These are phyloP conservation scores for Sebastes cheni DNA, from an alignment of 2,797 vertebrate genomes.

Conservation along the genomic window DNA sequence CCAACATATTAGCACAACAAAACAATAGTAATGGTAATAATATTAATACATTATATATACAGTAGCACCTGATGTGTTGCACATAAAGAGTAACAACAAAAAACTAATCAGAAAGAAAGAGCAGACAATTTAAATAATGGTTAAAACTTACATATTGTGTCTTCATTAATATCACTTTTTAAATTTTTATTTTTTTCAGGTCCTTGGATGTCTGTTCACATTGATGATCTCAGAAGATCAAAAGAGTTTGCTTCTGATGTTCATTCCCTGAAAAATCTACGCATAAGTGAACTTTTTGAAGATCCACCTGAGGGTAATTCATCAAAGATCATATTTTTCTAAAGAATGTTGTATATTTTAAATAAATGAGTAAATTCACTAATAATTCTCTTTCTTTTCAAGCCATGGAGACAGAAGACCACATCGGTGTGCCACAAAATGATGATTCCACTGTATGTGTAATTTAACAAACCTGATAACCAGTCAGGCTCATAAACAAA, in stretches of 20 bases:
- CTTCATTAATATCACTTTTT: background rate
- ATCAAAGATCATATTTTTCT: background rate
- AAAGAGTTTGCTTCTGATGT: slow-evolving; percentile 80
- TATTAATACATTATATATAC: too few species aligned
- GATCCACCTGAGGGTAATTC: slow-evolving; percentile 32
- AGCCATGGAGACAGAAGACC: slow-evolving; percentile 21
- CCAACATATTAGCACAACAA: background rate
- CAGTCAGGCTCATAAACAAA: background rate
- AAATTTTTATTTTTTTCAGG: slow-evolving; percentile 4
- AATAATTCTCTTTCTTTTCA: background rate
- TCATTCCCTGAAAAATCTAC: slow-evolving; percentile 15
- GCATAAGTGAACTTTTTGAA: slow-evolving; percentile 47
- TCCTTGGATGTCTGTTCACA: slow-evolving; percentile 75
- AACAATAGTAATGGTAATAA: background rate
- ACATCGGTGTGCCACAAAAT: background rate
- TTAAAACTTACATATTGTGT: background rate
- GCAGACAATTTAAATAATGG: background rate
- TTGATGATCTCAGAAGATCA: slow-evolving; percentile 84
- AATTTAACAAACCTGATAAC: background rate
- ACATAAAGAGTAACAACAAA: background rate
- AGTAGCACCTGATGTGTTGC: background rate
- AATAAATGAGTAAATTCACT: background rate
- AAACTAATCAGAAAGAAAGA: background rate
- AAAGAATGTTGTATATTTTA: background rate
- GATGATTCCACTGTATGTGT: slow-evolving; percentile 31